Conservation (phyloP, 2,797 vertebrate species). For the Enteromius treurensis region DNA sequence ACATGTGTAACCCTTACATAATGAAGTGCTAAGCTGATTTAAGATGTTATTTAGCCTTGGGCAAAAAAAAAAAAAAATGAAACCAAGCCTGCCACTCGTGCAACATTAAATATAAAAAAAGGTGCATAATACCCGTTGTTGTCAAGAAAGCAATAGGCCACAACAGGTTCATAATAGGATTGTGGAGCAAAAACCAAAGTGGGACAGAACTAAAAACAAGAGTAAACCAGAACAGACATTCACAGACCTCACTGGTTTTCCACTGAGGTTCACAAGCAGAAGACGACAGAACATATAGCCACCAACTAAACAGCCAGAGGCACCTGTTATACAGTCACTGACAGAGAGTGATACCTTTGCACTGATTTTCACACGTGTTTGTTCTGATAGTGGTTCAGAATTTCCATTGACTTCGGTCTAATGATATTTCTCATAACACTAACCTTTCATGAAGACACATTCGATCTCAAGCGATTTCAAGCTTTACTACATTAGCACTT, state of each 20-base stretch:
- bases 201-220: background rate
- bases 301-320: slow-evolving; percentile 12
- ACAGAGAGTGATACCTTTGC: background rate
- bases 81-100: background rate
- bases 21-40: slow-evolving; percentile 1
- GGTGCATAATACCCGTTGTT: background rate
- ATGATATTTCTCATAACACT: background rate
- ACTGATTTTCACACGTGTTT: background rate
- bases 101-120: background rate
- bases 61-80: background rate
- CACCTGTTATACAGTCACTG: background rate
- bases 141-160: slow-evolving; percentile 10
- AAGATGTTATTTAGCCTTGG: background rate
- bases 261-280: slow-evolving; percentile 28
- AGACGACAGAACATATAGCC: slow-evolving; percentile 23
- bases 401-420: background rate
- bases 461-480: background rate
- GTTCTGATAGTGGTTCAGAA: background rate
- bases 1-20: background rate
- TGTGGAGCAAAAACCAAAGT: slow-evolving; percentile 6
- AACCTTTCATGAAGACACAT: background rate
- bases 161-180: slow-evolving; percentile 9
- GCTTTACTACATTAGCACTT: slow-evolving; percentile 12
- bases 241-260: background rate
- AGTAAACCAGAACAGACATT: background rate